Conservation (phyloP, 2,797 vertebrate genomes). For the Avahi laniger region DNA sequence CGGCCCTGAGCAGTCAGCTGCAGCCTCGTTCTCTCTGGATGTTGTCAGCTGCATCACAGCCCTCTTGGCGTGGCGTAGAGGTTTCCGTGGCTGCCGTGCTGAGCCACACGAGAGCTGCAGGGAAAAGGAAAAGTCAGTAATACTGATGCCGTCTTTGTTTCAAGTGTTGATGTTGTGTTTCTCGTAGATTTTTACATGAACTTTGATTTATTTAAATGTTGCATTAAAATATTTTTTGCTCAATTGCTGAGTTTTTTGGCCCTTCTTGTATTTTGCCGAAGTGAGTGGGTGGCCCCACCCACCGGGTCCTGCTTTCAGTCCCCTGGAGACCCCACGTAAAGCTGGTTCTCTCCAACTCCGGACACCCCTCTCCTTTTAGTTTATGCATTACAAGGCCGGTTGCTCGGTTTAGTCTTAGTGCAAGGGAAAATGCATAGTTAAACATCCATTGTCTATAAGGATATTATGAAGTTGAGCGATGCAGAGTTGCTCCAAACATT, state of each 20-base stretch:
- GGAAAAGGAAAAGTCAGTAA: not conserved
- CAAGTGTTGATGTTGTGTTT: not conserved
- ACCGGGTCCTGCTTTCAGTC: too few species aligned
- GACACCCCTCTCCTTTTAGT: not conserved
- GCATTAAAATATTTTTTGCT: not conserved
- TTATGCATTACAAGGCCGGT: not conserved
- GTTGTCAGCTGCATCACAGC: not conserved
- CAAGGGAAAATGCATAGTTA: not conserved
- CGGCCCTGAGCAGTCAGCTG: rapidly evolving
- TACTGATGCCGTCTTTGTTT: not conserved
- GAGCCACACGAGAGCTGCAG: not conserved
- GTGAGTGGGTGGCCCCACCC: not conserved
- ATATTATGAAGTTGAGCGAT: too few species aligned
- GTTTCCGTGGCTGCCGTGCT: rapidly evolving
- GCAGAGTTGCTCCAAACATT: too few species aligned
- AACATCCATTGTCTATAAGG: not conserved
- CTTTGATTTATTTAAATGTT: not conserved
- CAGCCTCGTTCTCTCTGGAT: not conserved
- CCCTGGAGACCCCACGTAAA: rapidly evolving
- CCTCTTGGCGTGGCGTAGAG: rapidly evolving
- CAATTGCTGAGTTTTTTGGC: not conserved
- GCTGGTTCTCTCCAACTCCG: too few species aligned
- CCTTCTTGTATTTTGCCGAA: not conserved
- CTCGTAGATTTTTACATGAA: not conserved
- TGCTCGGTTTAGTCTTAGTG: not conserved